phyloP scores from a whole-genome alignment of 2,888 invertebrate species.

The Trissolcus brochymenae region DNA sequence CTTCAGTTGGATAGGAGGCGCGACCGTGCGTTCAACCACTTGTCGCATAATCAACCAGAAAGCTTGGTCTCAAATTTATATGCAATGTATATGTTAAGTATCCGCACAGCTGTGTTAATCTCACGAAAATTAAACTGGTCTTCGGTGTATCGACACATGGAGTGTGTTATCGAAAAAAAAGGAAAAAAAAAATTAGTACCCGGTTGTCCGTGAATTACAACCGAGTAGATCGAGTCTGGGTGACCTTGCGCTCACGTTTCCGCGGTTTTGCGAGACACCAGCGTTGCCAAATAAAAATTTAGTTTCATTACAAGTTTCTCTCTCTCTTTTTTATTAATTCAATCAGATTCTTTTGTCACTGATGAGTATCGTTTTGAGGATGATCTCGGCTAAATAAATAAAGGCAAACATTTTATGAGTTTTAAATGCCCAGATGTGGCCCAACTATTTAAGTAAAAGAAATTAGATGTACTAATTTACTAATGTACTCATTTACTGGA shows the following conservation, averaged over 20 bases:
- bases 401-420: too few species aligned
- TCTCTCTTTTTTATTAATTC: neutral
- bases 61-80: conserved; percentile 29
- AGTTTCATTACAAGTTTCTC: neutral
- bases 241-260: conserved; percentile 40
- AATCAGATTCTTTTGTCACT: too few species aligned
- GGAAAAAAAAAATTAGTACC: conserved; percentile 30
- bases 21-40: conserved; percentile 11
- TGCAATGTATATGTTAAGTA: conserved; percentile 35
- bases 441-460: too few species aligned
- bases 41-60: conserved; percentile 13
- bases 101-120: conserved; percentile 23
- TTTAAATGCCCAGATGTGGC: too few species aligned
- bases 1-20: too few species aligned
- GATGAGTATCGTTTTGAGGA: too few species aligned
- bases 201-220: conserved; percentile 44
- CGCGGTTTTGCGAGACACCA: conserved; percentile 39
- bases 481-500: too few species aligned
- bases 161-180: conserved; percentile 12
- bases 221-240: conserved; percentile 12
- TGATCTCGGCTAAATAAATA: too few species aligned
- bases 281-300: conserved; percentile 16
- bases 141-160: conserved; percentile 9
- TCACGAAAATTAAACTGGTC: conserved; percentile 38
- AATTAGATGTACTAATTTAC: too few species aligned